Base-by-base conservation (phyloP, 2,113 vertebrate genomes). In the Elanus axillaris region DNA sequence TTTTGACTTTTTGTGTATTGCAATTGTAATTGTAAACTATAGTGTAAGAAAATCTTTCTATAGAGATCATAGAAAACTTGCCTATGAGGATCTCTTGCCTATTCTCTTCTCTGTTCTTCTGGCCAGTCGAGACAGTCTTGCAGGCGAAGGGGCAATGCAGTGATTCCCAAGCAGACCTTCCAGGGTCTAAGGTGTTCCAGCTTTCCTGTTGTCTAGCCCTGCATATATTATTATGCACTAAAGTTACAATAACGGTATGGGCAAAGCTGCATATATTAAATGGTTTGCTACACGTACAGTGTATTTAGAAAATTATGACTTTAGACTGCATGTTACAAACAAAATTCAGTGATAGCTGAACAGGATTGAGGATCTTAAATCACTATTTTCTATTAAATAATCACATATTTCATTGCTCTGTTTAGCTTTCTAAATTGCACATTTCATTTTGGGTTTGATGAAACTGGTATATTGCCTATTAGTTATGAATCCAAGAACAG, bases 301-400 rank as follows among this genome's bases (percentile, higher is more conserved):
- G 11, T 45, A 66, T 47, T 88, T 67, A 92, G 36, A 48, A 64
- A 96, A 48, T 78, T 26, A 64, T 80, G 7, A 62, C 53, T 55
- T 29, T 27, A 75, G 31, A 23, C 32, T 88, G 26, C 53, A 22
- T 56, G 14, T 80, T 94, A 56, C 18, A 89, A 94, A 66, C 66
- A 89, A 91, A 94, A 94, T 71, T 82, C 71, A 86, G 12, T 36
- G 27, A 88, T 45, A 82, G 64, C 43, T 56, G 9, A 66, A 47
- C n/a, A 36, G 36, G 29, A 87, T 6, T 67, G 71, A 93, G 13
- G 38, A 80, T 72, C n/a, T 85, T 91, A 86, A 95, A 96, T 59
- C 52, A 63, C 22, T 75, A 21, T 80, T 96, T 97, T 96, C 43
- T 89, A 68, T 85, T 90, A 94, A 95, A 93, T 89, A 64, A 63